These are phyloP conservation scores for Turnix velox DNA, from an alignment of 2,113 vertebrate species.

Conservation along the genomic window DNA sequence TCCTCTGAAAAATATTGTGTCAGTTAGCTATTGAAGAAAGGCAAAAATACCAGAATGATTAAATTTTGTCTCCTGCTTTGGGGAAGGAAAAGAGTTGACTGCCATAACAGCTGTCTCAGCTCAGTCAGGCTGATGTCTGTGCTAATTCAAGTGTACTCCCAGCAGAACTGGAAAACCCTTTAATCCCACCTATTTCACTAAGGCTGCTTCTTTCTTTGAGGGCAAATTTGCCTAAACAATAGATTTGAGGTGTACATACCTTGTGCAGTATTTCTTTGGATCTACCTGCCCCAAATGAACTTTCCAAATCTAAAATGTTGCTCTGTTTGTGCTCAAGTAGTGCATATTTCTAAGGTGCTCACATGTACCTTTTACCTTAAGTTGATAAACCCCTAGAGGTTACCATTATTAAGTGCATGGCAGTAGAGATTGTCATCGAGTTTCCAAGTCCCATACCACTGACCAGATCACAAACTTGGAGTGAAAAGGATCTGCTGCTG, in stretches of 20 bases:
- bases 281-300: not conserved
- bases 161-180: not conserved
- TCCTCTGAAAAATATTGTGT: not conserved
- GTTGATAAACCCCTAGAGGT: not conserved
- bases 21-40: not conserved
- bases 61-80: not conserved
- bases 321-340: not conserved
- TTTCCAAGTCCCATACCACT: not conserved
- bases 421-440: not conserved
- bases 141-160: not conserved
- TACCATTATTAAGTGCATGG: not conserved
- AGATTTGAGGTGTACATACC: not conserved
- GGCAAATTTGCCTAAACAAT: not conserved
- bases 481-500: not conserved
- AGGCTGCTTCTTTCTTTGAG: not conserved
- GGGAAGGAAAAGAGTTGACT: not conserved
- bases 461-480: accelerated
- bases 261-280: not conserved
- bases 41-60: not conserved
- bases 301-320: not conserved
- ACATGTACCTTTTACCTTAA: not conserved
- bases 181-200: not conserved
- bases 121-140: not conserved
- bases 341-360: not conserved
- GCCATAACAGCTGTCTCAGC: not conserved